Evolutionary conservation across 2,113 vertebrate genomes (phyloP), one percentile per base, ranked within the genome.

Genomic region (Gadus chalcogrammus): DNA sequence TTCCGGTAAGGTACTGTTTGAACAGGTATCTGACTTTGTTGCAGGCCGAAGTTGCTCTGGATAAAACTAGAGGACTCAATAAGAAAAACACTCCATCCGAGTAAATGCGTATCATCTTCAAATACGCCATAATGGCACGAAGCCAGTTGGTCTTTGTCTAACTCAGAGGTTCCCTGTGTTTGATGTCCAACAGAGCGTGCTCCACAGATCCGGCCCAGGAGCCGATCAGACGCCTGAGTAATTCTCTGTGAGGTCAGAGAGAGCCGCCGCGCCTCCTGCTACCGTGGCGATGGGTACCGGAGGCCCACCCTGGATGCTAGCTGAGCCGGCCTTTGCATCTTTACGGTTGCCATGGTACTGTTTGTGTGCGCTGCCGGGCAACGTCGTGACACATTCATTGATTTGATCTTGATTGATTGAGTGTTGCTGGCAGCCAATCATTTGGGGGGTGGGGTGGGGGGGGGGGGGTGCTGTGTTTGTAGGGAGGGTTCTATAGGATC

Each of bases 321-420:
- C 60, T 17, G 15, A 17, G 8, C 55, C 55, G 13, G 55, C 55
- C 13, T 56, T 6, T 17, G 73, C 77, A 68, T 77, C 52, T 55
- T 56, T 67, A 20, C 59, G 42, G 73, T 35, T 20, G 79, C 55
- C 27, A 58, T 66, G 72, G 69, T 38, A 52, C 61, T 53, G 22
- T 15, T 42, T 11, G 13, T 18, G 53, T 11, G 13, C 17, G 77
- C 75, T 84, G 79, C 78, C 76, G 66, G 38, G 73, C 60, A 77
- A 78, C 68, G 20, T 18, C 20, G 2, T 63, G 76, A 79, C 5
- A 66, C 48, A 77, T 65, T 61, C 52, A 42, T 67, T 72, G 28
- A 28, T 67, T 78, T 59, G 22, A 20, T 53, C 70, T 67, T 48
- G 52, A 68, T 70, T 70, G 27, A 65, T 0, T 61, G 64, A 58